Percentiles rank a stretch among this genome's conserved stretches.
Evolutionary conservation across 2,888 invertebrate genomes (phyloP).

Genomic region (Hedya salicella): DNA sequence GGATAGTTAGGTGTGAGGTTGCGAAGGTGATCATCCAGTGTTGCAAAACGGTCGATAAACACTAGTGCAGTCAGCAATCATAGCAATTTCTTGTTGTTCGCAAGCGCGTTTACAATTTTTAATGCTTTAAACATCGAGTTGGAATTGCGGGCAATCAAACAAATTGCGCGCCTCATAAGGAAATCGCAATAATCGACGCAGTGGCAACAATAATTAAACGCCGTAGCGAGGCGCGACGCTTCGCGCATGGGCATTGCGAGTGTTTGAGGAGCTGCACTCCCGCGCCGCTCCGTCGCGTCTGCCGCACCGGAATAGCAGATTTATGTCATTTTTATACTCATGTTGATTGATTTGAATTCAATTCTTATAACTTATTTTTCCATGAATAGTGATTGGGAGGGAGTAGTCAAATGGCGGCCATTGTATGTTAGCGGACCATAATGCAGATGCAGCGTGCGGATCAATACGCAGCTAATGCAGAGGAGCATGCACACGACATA

Average conservation of each 20-base stretch:
- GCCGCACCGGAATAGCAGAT: conserved; percentile 33
- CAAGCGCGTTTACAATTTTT: conserved; percentile 68
- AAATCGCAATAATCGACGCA: conserved; percentile 73
- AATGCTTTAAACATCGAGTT: conserved; percentile 76
- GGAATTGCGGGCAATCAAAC: conserved; percentile 77
- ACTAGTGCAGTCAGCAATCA: conserved; percentile 62
- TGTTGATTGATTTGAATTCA: conserved; percentile 4
- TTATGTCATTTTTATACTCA: conserved; percentile 26
- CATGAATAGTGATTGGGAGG: not conserved
- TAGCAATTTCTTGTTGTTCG: conserved; percentile 70
- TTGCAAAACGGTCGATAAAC: conserved; percentile 62
- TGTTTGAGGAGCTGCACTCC: conserved; percentile 11
- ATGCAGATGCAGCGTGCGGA: too few species aligned
- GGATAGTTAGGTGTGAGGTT: conserved; percentile 10
- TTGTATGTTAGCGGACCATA: too few species aligned
- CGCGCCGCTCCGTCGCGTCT: not conserved
- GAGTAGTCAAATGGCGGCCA: too few species aligned
- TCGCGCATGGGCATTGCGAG: conserved; percentile 17
- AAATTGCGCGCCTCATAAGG: conserved; percentile 78
- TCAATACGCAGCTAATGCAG: too few species aligned
- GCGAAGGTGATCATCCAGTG: not conserved
- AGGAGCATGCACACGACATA: too few species aligned
- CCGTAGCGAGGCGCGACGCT: conserved; percentile 59
- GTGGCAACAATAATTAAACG: conserved; percentile 66
- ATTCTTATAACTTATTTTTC: not conserved